Conservation (phyloP, 2,113 vertebrate species). For the Hipposideros armiger region DNA sequence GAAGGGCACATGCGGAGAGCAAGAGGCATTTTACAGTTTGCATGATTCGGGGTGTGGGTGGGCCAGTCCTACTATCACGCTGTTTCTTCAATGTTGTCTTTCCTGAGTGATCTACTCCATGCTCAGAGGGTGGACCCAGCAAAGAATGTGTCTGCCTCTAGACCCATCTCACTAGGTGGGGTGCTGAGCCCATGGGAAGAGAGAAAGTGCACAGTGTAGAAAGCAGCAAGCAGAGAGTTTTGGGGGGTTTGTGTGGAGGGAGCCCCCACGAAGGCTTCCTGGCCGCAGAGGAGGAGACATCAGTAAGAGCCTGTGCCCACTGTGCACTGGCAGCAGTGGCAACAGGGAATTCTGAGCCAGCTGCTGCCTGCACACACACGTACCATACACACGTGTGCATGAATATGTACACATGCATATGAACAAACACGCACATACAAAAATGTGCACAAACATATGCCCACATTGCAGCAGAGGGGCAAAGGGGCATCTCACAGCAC, state of each 20-base stretch:
- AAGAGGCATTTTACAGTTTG: not conserved
- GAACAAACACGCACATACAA: not conserved
- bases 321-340: not conserved
- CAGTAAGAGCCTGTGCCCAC: no score
- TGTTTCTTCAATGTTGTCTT: not conserved
- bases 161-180: not conserved
- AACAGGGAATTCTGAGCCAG: not conserved
- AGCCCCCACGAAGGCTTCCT: not conserved
- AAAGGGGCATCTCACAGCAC: not conserved
- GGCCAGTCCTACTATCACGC: not conserved
- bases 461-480: no score
- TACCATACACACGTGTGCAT: no score
- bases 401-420: not conserved
- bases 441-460: not conserved
- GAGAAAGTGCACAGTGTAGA: fast-evolving
- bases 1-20: not conserved
- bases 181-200: not conserved
- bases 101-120: not conserved
- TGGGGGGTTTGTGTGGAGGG: not conserved
- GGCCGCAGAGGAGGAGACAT: not conserved
- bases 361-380: not conserved
- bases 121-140: not conserved
- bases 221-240: not conserved
- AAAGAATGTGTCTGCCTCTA: not conserved
- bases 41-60: fast-evolving